Evolutionary conservation across 1,140 invertebrate genomes (phyloP).

Genomic region (Samia ricini): DNA sequence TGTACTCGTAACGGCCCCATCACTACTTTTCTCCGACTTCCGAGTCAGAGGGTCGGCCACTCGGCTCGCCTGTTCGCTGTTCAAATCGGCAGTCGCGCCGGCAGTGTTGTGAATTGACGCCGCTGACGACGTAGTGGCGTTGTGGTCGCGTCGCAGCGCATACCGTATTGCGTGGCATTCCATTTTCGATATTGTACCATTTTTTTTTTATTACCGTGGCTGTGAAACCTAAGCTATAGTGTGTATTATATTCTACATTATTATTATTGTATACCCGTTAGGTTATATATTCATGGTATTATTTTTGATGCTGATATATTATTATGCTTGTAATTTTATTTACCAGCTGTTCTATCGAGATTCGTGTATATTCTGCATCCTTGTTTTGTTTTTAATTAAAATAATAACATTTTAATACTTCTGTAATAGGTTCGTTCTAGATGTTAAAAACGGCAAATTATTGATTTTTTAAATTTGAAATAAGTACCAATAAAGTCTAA

Average conservation of each 20-base stretch:
- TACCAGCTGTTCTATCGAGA: background rate
- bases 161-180: slow-evolving; percentile 15
- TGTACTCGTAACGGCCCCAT: background rate
- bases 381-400: background rate
- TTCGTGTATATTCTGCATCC: background rate
- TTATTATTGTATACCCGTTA: too few species aligned
- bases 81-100: slow-evolving; percentile 4
- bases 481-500: too few species aligned
- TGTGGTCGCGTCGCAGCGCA: slow-evolving; percentile 12
- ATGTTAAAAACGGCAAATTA: too few species aligned
- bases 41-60: background rate
- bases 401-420: too few species aligned
- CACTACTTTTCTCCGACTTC: background rate
- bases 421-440: too few species aligned
- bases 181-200: background rate
- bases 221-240: background rate
- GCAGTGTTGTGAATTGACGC: slow-evolving; percentile 3
- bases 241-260: background rate
- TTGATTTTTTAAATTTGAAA: too few species aligned
- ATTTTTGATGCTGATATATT: background rate
- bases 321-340: background rate
- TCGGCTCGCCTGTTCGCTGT: slow-evolving; percentile 2
- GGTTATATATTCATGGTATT: background rate
- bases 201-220: slow-evolving; percentile 3
- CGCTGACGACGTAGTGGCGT: slow-evolving; percentile 11